Evolutionary conservation across 53 echinoderm and acorn worm genomes (phyloP), one percentile per base, ranked within the genome.

Genomic region (Actinopyga echinites): DNA sequence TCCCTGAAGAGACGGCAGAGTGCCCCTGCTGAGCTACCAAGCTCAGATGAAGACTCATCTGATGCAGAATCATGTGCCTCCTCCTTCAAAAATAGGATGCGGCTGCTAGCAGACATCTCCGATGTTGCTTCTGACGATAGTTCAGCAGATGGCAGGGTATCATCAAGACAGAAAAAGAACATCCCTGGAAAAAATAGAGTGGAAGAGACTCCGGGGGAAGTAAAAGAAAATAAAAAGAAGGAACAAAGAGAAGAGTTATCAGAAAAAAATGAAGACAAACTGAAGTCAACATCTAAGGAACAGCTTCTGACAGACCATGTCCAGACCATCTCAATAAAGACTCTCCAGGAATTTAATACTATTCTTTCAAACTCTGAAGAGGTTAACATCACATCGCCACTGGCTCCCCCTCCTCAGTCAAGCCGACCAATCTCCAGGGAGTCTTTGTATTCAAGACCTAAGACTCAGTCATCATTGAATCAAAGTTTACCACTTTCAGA

Each of bases 401-500:
- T 89, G 45, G 82, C 58, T 32, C 26, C 69, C 69, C 19, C 43
- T 5, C 82, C 26, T 8, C 44, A 30, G 15, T 40, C 75, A 23
- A 38, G 42, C 49, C 57, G 75, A 31, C 82, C 91, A 3, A 32
- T 69, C 56, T 89, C 95, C 1, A 59, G 69, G 12, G 94, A 84
- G 43, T 85, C 82, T 4, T 33, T 65, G 20, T 77, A 59, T 24
- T 80, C 21, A 58, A 85, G 29, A 61, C 64, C 30, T 68, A 86
- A 31, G 89, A 85, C 32, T 56, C 74, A 10, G 80, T 89, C n/a
- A 32, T 90, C 85, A 61, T 64, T 92, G 79, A 86, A 92, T 44
- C 90, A 85, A 40, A 99, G 94, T 62, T 68, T 95, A 20, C 74
- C 93, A 1, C 82, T 77, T 57, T 99, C 99, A 0, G 95, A 95